These are phyloP conservation scores for Dynastes maya DNA, from an alignment of 2,888 invertebrate genomes.

Conservation along the genomic window DNA sequence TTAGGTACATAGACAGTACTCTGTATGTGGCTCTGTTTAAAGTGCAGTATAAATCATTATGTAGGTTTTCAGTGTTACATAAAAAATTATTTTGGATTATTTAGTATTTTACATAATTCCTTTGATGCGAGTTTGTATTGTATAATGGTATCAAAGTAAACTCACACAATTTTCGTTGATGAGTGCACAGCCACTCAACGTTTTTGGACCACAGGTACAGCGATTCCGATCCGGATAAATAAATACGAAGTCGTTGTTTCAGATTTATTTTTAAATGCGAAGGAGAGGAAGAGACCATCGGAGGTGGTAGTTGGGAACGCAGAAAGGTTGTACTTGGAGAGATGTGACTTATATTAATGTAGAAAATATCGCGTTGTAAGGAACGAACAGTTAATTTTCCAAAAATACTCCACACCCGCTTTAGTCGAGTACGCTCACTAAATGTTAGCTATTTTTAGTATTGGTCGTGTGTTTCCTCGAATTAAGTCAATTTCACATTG, in stretches of 20 bases:
- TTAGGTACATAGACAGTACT: too few species aligned
- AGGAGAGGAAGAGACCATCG: conserved; percentile 17
- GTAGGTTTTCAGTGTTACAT: not conserved
- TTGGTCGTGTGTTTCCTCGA: conserved; percentile 25
- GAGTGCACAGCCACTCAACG: conserved; percentile 21
- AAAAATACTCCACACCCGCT: conserved; percentile 38
- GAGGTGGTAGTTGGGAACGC: conserved; percentile 13
- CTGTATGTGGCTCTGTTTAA: too few species aligned
- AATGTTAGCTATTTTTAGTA: conserved; percentile 38
- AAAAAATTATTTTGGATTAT: conserved; percentile 37
- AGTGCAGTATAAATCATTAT: too few species aligned
- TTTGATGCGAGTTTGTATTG: conserved; percentile 38
- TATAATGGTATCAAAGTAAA: conserved; percentile 21
- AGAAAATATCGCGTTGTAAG: conserved; percentile 46
- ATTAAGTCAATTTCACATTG: conserved; percentile 37
- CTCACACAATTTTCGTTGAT: conserved; percentile 8
- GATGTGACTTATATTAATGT: conserved; percentile 49
- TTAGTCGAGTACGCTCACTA: conserved; percentile 36
- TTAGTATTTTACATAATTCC: conserved; percentile 33
- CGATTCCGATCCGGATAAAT: conserved; percentile 41
- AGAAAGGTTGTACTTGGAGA: conserved; percentile 34
- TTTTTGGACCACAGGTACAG: conserved; percentile 21
- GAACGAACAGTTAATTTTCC: conserved; percentile 47
- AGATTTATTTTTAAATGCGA: conserved; percentile 38
- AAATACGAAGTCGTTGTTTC: conserved; percentile 41